Conservation (phyloP, 2,113 vertebrate species). For the Psittacula cyanocephala region DNA sequence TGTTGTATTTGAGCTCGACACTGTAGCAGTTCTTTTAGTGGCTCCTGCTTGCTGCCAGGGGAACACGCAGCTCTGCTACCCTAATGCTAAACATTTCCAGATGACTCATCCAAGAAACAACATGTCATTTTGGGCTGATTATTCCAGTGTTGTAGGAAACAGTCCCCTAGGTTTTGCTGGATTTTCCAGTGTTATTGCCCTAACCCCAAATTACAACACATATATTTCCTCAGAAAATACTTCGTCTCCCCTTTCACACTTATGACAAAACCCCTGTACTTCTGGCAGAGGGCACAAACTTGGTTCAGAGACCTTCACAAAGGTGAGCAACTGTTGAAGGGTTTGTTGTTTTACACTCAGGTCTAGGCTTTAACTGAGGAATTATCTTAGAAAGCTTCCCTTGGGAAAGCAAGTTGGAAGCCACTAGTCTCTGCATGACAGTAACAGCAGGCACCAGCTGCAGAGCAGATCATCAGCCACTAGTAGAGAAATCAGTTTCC, state of each 20-base stretch:
- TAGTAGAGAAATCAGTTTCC: neutral
- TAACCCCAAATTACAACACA: neutral
- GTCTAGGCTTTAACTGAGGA: neutral
- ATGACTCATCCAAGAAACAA: neutral
- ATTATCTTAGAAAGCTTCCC: neutral
- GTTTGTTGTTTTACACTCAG: neutral
- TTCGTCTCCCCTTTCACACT: neutral
- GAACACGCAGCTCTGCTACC: neutral
- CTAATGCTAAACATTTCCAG: neutral
- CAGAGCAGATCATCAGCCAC: neutral
- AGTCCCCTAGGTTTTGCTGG: neutral
- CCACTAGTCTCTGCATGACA: neutral
- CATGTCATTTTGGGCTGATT: neutral
- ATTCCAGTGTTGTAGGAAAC: neutral
- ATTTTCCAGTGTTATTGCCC: neutral
- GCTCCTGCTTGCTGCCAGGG: neutral
- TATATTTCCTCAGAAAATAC: neutral
- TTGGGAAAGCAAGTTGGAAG: neutral
- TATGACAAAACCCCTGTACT: neutral
- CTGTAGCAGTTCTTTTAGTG: neutral
- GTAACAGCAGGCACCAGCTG: neutral
- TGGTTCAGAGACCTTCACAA: neutral
- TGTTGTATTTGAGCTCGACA: neutral
- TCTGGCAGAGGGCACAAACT: neutral
- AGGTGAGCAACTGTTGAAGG: neutral